Evolutionary conservation across 2,113 vertebrate species (phyloP), one percentile per base, ranked within the genome.

Genomic region (Tyrannus savana): DNA sequence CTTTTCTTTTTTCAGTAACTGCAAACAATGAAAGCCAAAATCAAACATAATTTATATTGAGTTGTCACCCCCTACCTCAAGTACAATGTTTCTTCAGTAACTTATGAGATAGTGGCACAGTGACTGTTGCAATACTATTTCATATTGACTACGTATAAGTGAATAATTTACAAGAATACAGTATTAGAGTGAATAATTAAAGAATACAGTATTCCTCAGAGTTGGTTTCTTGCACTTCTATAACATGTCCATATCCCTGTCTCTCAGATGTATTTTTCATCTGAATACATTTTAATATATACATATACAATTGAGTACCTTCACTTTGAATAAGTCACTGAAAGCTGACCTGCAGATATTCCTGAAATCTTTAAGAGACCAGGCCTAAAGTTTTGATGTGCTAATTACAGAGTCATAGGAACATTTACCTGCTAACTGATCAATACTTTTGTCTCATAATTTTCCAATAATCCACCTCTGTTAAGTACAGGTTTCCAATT

Each of bases 201-300:
- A 39, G 33, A 85, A 53, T 74, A 42, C 4, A 66, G 22, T 59
- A 62, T 81, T 80, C 52, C 31, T 78, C n/a, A 42, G 28, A 53
- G 30, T 63, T 74, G 67, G 39, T 59, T 63, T 74, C 44, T 81
- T 93, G 44, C 22, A 60, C 30, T 68, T 52, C 31, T 71, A 27
- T 28, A 59, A 37, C 21, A 39, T 19, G 64, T 59, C 22, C 44
- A 53, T 44, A 75, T 74, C 55, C 44, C 3, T 2, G 39, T 56
- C 3, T 7, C 72, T 91, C 64, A 75, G 52, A 78, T 71, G 33
- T 49, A 72, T 87, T 87, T 95, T 93, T 91, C 18, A 84, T 81
- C 31, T 68, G 73, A 89, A 93, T 91, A 44, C 7, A 75, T 94
- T 94, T 91, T 44, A 81, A 74, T 80, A 55, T 39, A 91, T 67